Evolutionary conservation across 2,888 invertebrate species (phyloP), one percentile per base, ranked within the genome.

Genomic region (Erebia epiphron): DNA sequence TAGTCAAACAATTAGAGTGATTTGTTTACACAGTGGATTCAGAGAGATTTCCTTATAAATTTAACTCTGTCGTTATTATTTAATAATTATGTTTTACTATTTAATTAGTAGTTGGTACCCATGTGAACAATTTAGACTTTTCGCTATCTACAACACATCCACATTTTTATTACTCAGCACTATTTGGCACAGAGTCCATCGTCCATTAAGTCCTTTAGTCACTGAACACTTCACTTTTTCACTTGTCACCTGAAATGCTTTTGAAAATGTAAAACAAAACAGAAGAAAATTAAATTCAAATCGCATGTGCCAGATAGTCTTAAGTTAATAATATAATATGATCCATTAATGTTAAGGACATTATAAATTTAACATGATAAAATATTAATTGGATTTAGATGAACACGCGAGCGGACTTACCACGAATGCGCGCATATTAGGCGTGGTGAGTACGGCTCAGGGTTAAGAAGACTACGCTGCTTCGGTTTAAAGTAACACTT

Each of bases 361-460:
- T 57, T 57, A 57, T 26, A 57, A 26, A 57, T 41, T 54, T 1
- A 2, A 54, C 10, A 50, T 7, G 11, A 75, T 78, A 75, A 77
- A 71, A 67, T 67, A 74, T 75, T 75, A 72, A 26, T 63, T 54
- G 18, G 46, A 63, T n/a, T 50, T 49, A 75, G 77, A 72, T 73
- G 74, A 69, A 79, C 76, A 81, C 82, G 82, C 85, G 75, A 82
- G 83, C 85, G 73, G 77, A 89, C 93, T 93, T 89, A 93, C 93
- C 93, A 92, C 84, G 78, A 93, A 92, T 79, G 89, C 85, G 79
- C 93, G 92, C 93, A 93, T 93, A 85, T 87, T 91, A 85, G 79
- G 85, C 86, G 80, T 90, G 87, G 80, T 76, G 75, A 77, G 72
- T 77, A 79, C 81, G 80, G 77, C 75, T 79, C 73, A 76, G 73